These are phyloP conservation scores for Lithophane leautieri DNA, from an alignment of 2,888 invertebrate genomes.

Conservation along the genomic window DNA sequence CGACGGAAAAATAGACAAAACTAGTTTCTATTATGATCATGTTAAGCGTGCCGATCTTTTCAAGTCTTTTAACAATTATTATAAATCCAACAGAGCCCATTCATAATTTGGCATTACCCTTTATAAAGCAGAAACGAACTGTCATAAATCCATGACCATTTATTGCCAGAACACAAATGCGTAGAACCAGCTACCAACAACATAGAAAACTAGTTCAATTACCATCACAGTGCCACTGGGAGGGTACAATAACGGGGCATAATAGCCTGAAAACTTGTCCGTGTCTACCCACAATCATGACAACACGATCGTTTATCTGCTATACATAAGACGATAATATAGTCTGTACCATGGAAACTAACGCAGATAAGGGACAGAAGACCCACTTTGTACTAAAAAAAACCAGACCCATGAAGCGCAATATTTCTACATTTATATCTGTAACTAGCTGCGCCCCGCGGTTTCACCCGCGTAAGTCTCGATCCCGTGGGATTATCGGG, in stretches of 20 bases:
- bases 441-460: too few relatives aligned
- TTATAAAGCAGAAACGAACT: conserved; percentile 1
- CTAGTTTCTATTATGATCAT: too few relatives aligned
- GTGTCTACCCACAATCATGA: conserved; percentile 53
- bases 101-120: conserved; percentile 1
- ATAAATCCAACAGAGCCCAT: too few relatives aligned
- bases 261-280: conserved; percentile 57
- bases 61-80: too few relatives aligned
- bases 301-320: conserved; percentile 48
- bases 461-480: too few relatives aligned
- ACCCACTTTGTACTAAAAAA: neutral
- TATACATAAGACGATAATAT: conserved; percentile 44
- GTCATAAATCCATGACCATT: neutral
- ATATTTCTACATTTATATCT: too few relatives aligned
- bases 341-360: conserved; percentile 1
- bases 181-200: neutral
- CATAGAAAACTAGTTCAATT: conserved; percentile 28
- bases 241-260: conserved; percentile 33
- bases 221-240: conserved; percentile 17
- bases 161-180: neutral
- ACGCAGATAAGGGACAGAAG: conserved; percentile 13
- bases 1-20: too few relatives aligned
- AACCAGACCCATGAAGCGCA: too few relatives aligned
- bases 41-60: too few relatives aligned
- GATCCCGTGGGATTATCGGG: too few relatives aligned